Evolutionary conservation across 53 echinoderm and acorn worm genomes (phyloP).

Genomic region (Patiria pectinifera): DNA sequence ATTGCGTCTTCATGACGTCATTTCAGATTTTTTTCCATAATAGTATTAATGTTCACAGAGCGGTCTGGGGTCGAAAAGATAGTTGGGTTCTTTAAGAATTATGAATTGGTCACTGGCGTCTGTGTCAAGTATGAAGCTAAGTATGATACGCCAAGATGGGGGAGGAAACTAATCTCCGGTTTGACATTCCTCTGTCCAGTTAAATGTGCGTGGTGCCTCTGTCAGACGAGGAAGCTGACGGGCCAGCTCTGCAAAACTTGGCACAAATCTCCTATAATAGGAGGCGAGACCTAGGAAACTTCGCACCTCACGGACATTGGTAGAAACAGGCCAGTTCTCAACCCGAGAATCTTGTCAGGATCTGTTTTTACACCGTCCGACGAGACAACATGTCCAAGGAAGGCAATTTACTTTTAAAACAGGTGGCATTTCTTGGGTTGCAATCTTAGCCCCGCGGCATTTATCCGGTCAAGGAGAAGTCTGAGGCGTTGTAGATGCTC

Average conservation of each 20-base stretch:
- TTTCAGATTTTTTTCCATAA: too few relatives aligned
- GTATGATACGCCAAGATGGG: constrained; percentile 64
- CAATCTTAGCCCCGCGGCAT: constrained; percentile 1
- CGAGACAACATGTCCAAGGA: constrained; percentile 44
- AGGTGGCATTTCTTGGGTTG: constrained; percentile 43
- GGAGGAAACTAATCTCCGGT: constrained; percentile 13
- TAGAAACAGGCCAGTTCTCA: constrained; percentile 52
- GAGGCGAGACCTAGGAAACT: constrained; percentile 55
- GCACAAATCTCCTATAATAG: constrained; percentile 64
- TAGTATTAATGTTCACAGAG: too few relatives aligned
- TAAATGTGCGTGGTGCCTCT: constrained; percentile 45
- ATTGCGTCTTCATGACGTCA: too few relatives aligned
- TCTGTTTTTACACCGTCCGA: constrained; percentile 47
- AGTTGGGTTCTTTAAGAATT: too few relatives aligned
- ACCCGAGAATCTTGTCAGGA: constrained; percentile 49
- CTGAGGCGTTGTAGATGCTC: background rate
- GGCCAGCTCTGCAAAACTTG: constrained; percentile 54
- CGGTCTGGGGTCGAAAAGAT: too few relatives aligned
- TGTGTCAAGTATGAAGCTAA: constrained; percentile 57
- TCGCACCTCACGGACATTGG: constrained; percentile 33
- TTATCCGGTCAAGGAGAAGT: constrained; percentile 23
- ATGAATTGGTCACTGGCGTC: constrained; percentile 51
- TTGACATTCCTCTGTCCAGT: constrained; percentile 59
- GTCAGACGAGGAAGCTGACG: constrained; percentile 61
- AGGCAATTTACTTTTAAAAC: constrained; percentile 8